Evolutionary conservation across 2,888 invertebrate genomes (phyloP).

Genomic region (Andrena fulva): DNA sequence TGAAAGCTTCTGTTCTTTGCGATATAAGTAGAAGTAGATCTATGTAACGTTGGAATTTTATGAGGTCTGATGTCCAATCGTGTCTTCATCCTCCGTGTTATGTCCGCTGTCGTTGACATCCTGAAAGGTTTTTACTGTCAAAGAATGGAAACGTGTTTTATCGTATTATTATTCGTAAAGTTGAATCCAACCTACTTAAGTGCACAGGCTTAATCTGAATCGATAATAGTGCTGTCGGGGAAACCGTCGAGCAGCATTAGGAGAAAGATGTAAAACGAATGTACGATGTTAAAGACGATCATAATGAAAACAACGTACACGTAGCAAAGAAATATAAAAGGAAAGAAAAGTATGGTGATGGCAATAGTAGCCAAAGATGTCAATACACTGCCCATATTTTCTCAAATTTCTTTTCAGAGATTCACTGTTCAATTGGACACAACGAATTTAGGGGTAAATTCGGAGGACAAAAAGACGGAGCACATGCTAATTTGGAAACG

Average conservation of each 20-base stretch:
- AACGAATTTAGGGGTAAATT: constrained; percentile 27
- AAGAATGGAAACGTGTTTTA: neutral
- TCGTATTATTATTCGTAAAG: neutral
- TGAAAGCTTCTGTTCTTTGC: neutral
- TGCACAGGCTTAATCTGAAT: constrained; percentile 37
- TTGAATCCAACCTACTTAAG: constrained; percentile 23
- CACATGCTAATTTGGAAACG: neutral
- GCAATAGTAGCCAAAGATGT: constrained; percentile 46
- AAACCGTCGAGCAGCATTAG: constrained; percentile 46
- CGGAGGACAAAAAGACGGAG: no score
- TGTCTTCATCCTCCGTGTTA: constrained; percentile 24
- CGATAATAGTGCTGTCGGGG: constrained; percentile 42
- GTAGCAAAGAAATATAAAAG: constrained; percentile 57
- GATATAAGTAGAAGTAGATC: neutral
- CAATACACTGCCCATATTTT: constrained; percentile 53
- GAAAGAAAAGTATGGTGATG: constrained; percentile 51
- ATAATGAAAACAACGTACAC: constrained; percentile 53
- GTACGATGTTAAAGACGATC: constrained; percentile 48
- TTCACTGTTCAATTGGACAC: constrained; percentile 32
- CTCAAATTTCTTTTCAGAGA: constrained; percentile 8
- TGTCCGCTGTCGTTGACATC: constrained; percentile 20
- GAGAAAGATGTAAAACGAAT: constrained; percentile 49
- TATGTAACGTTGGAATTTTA: neutral
- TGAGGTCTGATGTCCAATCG: neutral
- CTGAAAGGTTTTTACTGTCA: constrained; percentile 30